A percentile compares a stretch with the other conserved stretches of the same genome.
Conservation (phyloP, 2,888 invertebrate species). For the Helleia helle region DNA sequence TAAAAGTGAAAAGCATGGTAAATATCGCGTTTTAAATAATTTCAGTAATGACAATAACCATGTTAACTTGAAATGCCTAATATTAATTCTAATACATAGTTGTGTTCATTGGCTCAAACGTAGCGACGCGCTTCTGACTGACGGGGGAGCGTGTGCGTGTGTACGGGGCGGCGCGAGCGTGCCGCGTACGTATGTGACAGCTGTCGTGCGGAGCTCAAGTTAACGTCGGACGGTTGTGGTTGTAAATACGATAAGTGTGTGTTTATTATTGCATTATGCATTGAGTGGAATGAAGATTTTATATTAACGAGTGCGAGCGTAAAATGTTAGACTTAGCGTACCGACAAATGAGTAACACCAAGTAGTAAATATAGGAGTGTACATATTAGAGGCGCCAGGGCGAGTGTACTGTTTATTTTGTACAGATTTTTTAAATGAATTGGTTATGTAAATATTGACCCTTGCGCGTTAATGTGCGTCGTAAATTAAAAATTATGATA, state of each 20-base stretch:
- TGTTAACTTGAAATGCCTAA: too few species aligned
- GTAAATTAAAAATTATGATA: neutral
- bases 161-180: too few species aligned
- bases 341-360: slow-evolving; percentile 60
- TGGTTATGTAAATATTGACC: slow-evolving; percentile 5
- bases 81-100: too few species aligned
- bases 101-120: too few species aligned
- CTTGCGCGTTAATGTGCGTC: neutral
- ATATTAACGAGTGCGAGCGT: slow-evolving; percentile 10
- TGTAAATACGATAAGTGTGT: neutral
- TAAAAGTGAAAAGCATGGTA: too few species aligned
- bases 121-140: too few species aligned
- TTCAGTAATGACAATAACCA: too few species aligned
- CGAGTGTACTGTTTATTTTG: slow-evolving; percentile 37
- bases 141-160: too few species aligned
- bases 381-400: slow-evolving; percentile 16
- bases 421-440: slow-evolving; percentile 37
- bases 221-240: neutral
- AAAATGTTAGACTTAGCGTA: slow-evolving; percentile 34
- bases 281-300: neutral
- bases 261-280: slow-evolving; percentile 28
- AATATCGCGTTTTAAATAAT: too few species aligned
- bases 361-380: slow-evolving; percentile 39
- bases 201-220: neutral
- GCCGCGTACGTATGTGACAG: too few species aligned